A percentile compares a stretch with the other conserved stretches of the same genome.
These are phyloP conservation scores for Ictalurus furcatus DNA, from an alignment of 2,113 vertebrate species.

Conservation along the genomic window DNA sequence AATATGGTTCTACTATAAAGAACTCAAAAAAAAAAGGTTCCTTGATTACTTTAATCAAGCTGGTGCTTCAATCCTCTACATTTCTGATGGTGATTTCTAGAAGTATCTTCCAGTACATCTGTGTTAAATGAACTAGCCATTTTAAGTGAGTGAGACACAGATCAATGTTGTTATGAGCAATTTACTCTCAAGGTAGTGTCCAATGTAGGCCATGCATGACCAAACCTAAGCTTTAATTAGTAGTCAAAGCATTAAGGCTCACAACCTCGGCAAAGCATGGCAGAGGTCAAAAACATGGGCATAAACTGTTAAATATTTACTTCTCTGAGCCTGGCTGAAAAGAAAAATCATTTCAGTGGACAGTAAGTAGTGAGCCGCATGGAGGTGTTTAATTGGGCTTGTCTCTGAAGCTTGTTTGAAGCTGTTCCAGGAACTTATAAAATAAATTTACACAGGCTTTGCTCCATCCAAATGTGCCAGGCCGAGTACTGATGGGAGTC, in stretches of 20 bases:
- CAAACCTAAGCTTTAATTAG: slow-evolving; percentile 52
- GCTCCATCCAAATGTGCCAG: slow-evolving; percentile 28
- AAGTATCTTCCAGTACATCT: background rate
- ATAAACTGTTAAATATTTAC: background rate
- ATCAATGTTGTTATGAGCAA: slow-evolving; percentile 60
- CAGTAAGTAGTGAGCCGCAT: background rate
- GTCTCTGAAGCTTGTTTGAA: slow-evolving; percentile 43
- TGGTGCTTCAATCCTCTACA: background rate
- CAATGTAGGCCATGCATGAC: slow-evolving; percentile 9
- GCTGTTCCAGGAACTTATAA: slow-evolving; percentile 40
- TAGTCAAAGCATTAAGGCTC: background rate
- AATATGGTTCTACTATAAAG: background rate
- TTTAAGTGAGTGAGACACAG: slow-evolving; percentile 51
- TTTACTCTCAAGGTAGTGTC: slow-evolving; percentile 43
- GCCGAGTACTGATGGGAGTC: slow-evolving; percentile 8
- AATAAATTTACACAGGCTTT: slow-evolving; percentile 38
- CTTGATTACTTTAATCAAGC: background rate
- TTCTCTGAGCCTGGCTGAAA: slow-evolving; percentile 3
- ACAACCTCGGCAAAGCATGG: background rate
- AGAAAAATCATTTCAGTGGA: slow-evolving; percentile 17
- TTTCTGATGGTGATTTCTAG: slow-evolving; percentile 12
- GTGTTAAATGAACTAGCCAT: slow-evolving; percentile 15
- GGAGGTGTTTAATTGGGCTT: slow-evolving; percentile 40
- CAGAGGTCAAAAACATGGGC: background rate
- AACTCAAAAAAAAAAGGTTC: background rate